Base-by-base conservation (phyloP, 2,888 invertebrate genomes). In the Meta bourneti region DNA sequence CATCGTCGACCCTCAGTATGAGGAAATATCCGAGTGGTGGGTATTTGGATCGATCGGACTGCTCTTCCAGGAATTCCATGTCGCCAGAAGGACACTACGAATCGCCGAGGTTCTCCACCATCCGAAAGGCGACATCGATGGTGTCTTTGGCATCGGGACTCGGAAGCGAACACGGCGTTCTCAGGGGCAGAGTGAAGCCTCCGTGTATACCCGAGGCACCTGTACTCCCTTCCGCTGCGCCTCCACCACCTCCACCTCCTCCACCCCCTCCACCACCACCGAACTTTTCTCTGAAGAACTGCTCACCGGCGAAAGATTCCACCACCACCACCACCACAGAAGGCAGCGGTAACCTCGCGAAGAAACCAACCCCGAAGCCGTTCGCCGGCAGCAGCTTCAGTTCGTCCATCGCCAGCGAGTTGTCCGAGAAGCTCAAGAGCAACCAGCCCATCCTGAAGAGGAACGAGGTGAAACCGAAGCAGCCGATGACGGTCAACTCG, bases 401-500 rank as follows among this genome's bases (percentile, higher is more conserved):
- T 54, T 88, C 84, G 11, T 88, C 84, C 16, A 88, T 91, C 34
- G 91, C 91, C 19, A 83, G 74, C 7, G 91, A 91, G 52, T 54
- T 91, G 13, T 61, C 83, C 1, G 91, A 83, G 72, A 91, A 89
- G 19, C 54, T 91, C 13, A 91, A 91, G 74, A 88, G 88, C 74
- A 91, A 91, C 13, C 82, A 88, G 69, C 91, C 91, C 9, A 88
- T 91, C 19, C 72, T 91, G 51, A 91, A 91, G 78, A 91, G 88
- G 74, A 91, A 83, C 13, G 91, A 91, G 70, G 78, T 88, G 6
- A 83, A 82, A 19, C 86, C 86, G 7, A 91, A 87, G 51, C 91
- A 86, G 54, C 82, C 82, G 2, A 69, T 82, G 52, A 78, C 69
- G 9, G 85, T 89, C 11, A 90, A 90, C 51, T 81, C 86, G 13